These are phyloP conservation scores for Latrodectus elegans DNA, from an alignment of 2,888 invertebrate species.

Conservation along the genomic window DNA sequence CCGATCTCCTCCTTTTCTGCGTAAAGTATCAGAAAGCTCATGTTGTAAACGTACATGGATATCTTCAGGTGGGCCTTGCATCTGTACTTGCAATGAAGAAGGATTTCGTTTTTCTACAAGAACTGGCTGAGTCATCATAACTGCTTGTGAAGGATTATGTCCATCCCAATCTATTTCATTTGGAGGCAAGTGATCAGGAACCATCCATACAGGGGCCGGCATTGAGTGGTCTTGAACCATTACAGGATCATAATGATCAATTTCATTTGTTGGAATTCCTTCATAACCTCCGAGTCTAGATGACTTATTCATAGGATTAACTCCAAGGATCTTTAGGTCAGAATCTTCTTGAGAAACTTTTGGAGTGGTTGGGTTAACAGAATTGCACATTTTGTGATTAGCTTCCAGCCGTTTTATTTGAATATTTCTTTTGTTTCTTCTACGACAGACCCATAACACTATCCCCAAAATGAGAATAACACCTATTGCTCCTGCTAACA, in stretches of 20 bases:
- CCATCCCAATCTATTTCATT: conserved; percentile 59
- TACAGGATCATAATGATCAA: conserved; percentile 60
- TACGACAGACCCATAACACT: conserved; percentile 60
- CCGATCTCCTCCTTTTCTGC: conserved; percentile 35
- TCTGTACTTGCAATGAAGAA: conserved; percentile 16
- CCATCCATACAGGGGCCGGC: conserved; percentile 67
- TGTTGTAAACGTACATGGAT: conserved; percentile 67
- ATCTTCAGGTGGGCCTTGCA: conserved; percentile 54
- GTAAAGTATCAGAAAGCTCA: conserved; percentile 65
- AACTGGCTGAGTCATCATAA: conserved; percentile 34
- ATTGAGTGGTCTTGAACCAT: conserved; percentile 34
- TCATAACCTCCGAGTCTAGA: conserved; percentile 59
- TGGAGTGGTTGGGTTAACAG: conserved; percentile 59
- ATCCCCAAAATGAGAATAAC: conserved; percentile 60
- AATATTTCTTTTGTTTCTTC: conserved; percentile 49
- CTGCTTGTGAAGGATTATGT: conserved; percentile 46
- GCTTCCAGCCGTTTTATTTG: conserved; percentile 62
- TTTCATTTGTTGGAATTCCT: conserved; percentile 62
- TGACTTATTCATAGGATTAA: conserved; percentile 59
- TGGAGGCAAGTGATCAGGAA: conserved; percentile 61
- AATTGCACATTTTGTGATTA: conserved; percentile 63
- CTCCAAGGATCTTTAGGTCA: conserved; percentile 60
- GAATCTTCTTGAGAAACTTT: conserved; percentile 62
- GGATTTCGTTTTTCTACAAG: conserved; percentile 50
- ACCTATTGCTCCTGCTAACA: conserved; percentile 61